phyloP scores from a whole-genome alignment of 2,113 vertebrate species.

The Sylvietta virens region DNA sequence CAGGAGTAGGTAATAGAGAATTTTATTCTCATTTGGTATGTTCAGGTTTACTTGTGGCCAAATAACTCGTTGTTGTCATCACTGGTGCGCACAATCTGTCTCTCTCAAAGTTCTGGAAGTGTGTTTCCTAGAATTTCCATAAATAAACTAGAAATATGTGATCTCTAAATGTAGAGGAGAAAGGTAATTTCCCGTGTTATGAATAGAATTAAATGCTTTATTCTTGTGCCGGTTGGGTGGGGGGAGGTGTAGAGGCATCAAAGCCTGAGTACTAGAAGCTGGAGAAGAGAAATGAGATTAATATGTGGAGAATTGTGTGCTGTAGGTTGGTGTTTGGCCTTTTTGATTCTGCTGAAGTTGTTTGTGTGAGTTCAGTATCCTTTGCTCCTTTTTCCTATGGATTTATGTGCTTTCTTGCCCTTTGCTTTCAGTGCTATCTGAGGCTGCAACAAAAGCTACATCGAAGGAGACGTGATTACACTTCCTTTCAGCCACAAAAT shows the following conservation, averaged over 20 bases:
- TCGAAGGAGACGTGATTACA: background rate
- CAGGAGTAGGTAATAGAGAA: background rate
- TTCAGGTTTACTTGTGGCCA: background rate
- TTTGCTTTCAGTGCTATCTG: background rate
- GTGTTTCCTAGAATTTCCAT: background rate
- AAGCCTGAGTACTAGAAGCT: background rate
- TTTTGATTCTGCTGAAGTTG: background rate
- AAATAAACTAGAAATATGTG: background rate
- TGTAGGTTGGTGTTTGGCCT: background rate
- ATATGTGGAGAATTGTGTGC: background rate
- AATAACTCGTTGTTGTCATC: background rate
- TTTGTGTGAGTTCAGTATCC: background rate
- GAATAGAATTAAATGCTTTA: background rate
- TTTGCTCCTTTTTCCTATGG: background rate
- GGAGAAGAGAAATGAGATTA: background rate
- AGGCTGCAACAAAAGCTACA: background rate
- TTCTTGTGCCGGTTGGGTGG: accelerated
- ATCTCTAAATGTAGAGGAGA: background rate
- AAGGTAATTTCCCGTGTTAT: background rate
- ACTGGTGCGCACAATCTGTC: background rate
- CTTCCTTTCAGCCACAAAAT: background rate
- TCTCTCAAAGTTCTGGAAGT: background rate
- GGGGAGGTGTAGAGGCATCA: background rate
- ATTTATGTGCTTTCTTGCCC: background rate
- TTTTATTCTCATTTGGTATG: background rate